Evolutionary conservation across 2,888 invertebrate genomes (phyloP).

Genomic region (Labia minor): DNA sequence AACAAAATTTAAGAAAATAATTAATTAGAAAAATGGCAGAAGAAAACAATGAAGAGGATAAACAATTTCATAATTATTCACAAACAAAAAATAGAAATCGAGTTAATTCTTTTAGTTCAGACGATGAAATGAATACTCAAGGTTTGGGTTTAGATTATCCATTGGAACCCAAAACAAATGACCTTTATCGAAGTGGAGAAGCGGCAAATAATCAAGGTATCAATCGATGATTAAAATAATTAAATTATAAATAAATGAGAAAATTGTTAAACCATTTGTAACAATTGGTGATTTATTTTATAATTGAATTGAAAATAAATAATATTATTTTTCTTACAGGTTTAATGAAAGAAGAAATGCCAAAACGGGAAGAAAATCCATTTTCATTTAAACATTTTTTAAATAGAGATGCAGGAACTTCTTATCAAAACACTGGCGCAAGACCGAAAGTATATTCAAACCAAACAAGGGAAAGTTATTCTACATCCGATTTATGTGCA

Average conservation of each 20-base stretch:
- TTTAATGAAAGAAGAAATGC: slow-evolving; percentile 39
- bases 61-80: slow-evolving; percentile 21
- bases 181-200: slow-evolving; percentile 22
- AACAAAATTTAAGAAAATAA: background rate
- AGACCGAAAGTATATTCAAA: slow-evolving; percentile 58
- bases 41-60: slow-evolving; percentile 23
- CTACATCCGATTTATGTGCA: background rate
- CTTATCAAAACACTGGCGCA: slow-evolving; percentile 60
- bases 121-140: slow-evolving; percentile 38
- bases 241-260: too few relatives aligned
- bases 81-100: slow-evolving; percentile 18
- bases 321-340: too few relatives aligned
- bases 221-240: background rate
- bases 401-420: slow-evolving; percentile 50
- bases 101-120: slow-evolving; percentile 30
- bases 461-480: slow-evolving; percentile 18
- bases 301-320: too few relatives aligned
- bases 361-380: slow-evolving; percentile 59
- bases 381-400: slow-evolving; percentile 80
- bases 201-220: background rate
- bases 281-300: too few relatives aligned
- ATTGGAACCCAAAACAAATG: slow-evolving; percentile 22
- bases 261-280: too few relatives aligned
- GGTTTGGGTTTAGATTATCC: slow-evolving; percentile 40
- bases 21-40: slow-evolving; percentile 24